A percentile compares a stretch with the other conserved stretches of the same genome.
Evolutionary conservation across 92 coral and sea anemone genomes (phyloP).

Genomic region (Galaxea fascicularis): DNA sequence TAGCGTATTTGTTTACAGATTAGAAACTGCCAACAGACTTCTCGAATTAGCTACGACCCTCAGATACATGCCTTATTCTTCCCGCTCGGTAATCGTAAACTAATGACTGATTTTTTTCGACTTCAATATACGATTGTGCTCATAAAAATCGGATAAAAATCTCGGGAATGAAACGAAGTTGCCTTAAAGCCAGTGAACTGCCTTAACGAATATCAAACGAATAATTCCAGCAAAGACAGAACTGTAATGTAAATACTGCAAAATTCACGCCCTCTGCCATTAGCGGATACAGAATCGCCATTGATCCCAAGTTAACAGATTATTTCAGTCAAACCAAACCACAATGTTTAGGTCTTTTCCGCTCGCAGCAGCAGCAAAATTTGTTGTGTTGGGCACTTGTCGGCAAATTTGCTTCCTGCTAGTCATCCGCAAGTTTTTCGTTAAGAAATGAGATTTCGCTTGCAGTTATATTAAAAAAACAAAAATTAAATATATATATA

Average conservation of each 20-base stretch:
- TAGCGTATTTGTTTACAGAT: constrained; percentile 58
- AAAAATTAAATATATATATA: too few species aligned
- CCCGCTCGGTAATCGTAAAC: neutral
- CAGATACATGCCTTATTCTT: neutral
- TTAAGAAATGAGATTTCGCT: neutral
- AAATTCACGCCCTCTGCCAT: constrained; percentile 26
- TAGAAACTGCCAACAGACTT: constrained; percentile 48
- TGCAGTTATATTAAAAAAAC: neutral
- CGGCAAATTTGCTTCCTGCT: constrained; percentile 10
- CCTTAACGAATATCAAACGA: neutral
- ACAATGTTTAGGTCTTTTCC: neutral
- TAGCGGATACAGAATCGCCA: constrained; percentile 1
- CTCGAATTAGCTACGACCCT: neutral
- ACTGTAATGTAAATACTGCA: constrained; percentile 24
- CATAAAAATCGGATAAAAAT: neutral
- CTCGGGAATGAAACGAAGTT: neutral
- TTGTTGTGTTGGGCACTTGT: constrained; percentile 4
- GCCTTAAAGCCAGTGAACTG: neutral
- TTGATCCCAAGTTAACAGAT: constrained; percentile 16
- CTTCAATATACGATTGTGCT: neutral
- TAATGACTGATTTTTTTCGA: neutral
- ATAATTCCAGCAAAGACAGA: neutral
- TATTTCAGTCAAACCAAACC: constrained; percentile 1
- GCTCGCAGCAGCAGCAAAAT: neutral
- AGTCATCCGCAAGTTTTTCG: neutral